These are phyloP conservation scores for Oreortyx pictus DNA, from an alignment of 2,797 vertebrate genomes.

Conservation along the genomic window DNA sequence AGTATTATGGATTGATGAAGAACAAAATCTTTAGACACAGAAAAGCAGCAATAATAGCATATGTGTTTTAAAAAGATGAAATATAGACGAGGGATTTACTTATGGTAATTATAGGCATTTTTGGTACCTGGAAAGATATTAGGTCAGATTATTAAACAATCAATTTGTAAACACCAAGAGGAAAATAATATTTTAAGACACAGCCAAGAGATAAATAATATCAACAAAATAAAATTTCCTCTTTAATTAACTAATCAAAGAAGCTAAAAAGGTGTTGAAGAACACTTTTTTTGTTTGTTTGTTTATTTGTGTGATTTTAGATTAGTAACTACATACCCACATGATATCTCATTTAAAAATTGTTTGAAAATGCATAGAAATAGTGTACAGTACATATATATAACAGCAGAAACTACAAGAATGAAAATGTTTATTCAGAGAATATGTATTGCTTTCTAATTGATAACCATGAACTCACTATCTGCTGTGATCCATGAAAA, in stretches of 20 bases:
- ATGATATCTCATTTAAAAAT: neutral
- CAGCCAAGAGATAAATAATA: neutral
- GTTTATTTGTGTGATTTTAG: neutral
- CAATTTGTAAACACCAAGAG: neutral
- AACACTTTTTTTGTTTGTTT: neutral
- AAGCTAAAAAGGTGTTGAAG: neutral
- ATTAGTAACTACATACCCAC: neutral
- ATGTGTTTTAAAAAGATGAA: neutral
- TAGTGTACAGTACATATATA: neutral
- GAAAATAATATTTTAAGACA: neutral
- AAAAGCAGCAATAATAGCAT: neutral
- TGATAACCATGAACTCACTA: neutral
- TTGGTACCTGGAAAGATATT: neutral
- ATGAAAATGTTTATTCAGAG: neutral
- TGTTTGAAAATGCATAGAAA: neutral
- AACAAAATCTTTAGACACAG: neutral
- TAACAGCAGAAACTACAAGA: accelerated
- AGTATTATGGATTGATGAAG: neutral
- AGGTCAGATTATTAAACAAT: slow-evolving; percentile 15
- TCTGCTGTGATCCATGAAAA: neutral
- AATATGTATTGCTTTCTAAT: neutral
- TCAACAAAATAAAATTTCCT: slow-evolving; percentile 15
- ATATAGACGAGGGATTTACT: neutral
- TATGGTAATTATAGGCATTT: neutral
- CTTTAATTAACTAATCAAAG: neutral